These are phyloP conservation scores for Crocuta crocuta DNA, from an alignment of 2,113 vertebrate species.

Conservation along the genomic window DNA sequence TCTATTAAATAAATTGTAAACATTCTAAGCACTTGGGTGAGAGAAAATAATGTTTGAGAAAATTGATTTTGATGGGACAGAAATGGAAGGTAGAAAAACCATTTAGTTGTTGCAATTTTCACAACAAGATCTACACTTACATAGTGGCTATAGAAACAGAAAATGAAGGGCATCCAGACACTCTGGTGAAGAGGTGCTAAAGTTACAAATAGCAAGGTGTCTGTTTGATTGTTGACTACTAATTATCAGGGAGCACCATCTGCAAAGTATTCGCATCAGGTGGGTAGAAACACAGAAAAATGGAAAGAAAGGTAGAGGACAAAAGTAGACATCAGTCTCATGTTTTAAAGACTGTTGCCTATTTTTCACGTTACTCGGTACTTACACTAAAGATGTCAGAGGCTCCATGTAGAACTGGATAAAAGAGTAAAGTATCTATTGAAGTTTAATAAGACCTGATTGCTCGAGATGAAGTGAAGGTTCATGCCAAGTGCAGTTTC, in stretches of 20 bases:
- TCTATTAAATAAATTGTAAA: not conserved
- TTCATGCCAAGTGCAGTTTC: not conserved
- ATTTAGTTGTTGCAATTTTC: not conserved
- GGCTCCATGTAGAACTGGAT: not conserved
- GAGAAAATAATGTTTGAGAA: slow-evolving; percentile 17
- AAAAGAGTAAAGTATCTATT: not conserved
- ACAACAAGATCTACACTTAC: not conserved
- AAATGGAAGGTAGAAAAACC: not conserved
- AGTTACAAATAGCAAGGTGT: not conserved
- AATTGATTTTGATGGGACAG: not conserved
- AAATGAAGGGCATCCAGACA: not conserved
- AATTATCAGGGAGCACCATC: not conserved
- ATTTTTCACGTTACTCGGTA: not conserved
- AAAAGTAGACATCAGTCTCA: not conserved
- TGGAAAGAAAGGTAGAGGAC: not conserved
- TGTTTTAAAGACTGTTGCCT: not conserved
- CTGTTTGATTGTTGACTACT: slow-evolving; percentile 15
- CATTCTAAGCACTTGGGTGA: not conserved
- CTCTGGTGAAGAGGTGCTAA: not conserved
- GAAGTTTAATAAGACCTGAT: not conserved
- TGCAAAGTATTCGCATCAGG: not conserved
- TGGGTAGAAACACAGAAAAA: not conserved
- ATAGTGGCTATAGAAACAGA: not conserved
- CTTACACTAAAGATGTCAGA: slow-evolving; percentile 33
- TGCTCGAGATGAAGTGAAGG: not conserved